Conservation (phyloP, 1,140 invertebrate species). For the Oryzaephilus surinamensis region DNA sequence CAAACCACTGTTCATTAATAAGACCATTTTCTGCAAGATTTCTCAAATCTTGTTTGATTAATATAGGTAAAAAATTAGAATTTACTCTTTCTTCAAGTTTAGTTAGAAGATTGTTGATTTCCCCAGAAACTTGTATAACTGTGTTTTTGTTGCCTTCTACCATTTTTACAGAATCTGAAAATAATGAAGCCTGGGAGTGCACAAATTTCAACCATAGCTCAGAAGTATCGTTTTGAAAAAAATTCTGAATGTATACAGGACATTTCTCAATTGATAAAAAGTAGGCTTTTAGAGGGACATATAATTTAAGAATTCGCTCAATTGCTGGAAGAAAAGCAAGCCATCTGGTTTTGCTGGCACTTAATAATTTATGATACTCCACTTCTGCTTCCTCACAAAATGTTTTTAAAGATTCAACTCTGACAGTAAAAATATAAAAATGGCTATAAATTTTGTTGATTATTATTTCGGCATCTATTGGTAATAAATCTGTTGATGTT, state of each 20-base stretch:
- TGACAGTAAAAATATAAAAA: conserved; percentile 30
- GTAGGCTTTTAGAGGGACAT: conserved; percentile 22
- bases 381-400: conserved; percentile 27
- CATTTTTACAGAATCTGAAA: conserved; percentile 7
- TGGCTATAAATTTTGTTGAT: conserved; percentile 27
- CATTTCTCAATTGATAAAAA: conserved; percentile 24
- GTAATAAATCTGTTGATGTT: conserved; percentile 23
- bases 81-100: conserved; percentile 11
- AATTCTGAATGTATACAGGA: conserved; percentile 17
- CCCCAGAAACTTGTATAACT: conserved; percentile 6
- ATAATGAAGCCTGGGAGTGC: conserved; percentile 9
- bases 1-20: neutral
- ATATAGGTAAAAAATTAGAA: conserved; percentile 5
- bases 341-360: conserved; percentile 16
- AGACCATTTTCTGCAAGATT: conserved; percentile 5
- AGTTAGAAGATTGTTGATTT: conserved; percentile 4
- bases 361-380: conserved; percentile 11
- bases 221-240: conserved; percentile 22
- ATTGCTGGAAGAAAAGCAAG: conserved; percentile 18
- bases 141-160: conserved; percentile 3
- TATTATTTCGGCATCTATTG: conserved; percentile 27
- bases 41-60: conserved; percentile 6
- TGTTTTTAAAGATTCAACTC: conserved; percentile 26
- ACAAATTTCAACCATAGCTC: conserved; percentile 14
- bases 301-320: conserved; percentile 24